Percentiles rank a stretch among this genome's conserved stretches.
Evolutionary conservation across 2,113 vertebrate species (phyloP).

Genomic region (Turdus rufiventris): DNA sequence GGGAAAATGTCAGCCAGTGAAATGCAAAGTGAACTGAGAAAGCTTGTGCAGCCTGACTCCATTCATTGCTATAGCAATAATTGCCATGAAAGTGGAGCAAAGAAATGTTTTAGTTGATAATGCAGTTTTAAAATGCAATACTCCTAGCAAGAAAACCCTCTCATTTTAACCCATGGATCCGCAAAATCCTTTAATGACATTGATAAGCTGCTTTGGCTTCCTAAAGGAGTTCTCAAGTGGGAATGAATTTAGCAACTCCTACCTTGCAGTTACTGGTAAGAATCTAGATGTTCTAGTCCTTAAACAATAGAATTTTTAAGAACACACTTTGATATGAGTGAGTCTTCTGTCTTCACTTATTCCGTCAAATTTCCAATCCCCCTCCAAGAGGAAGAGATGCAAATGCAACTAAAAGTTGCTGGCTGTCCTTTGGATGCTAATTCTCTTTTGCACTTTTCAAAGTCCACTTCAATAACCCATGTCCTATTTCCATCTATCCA

Average conservation of each 20-base stretch:
- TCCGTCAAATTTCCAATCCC: background rate
- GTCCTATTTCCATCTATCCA: background rate
- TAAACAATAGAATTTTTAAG: background rate
- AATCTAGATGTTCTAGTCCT: background rate
- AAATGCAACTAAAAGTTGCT: background rate
- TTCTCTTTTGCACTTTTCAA: background rate
- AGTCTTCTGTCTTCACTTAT: background rate
- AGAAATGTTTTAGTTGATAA: background rate
- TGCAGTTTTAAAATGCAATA: background rate
- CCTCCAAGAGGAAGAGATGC: background rate
- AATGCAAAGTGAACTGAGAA: background rate
- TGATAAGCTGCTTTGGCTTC: background rate
- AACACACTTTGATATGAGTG: background rate
- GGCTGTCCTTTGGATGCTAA: background rate
- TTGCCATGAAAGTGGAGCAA: background rate
- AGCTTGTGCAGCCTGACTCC: background rate
- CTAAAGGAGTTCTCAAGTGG: background rate
- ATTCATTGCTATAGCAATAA: constrained; percentile 1
- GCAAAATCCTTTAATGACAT: background rate
- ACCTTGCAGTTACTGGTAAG: background rate
- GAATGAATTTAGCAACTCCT: background rate
- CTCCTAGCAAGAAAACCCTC: background rate
- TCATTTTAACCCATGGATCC: background rate
- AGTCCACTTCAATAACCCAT: fast-evolving
- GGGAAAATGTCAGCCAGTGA: background rate